Evolutionary conservation across 1,140 invertebrate species (phyloP).

Genomic region (Reticulitermes speratus): DNA sequence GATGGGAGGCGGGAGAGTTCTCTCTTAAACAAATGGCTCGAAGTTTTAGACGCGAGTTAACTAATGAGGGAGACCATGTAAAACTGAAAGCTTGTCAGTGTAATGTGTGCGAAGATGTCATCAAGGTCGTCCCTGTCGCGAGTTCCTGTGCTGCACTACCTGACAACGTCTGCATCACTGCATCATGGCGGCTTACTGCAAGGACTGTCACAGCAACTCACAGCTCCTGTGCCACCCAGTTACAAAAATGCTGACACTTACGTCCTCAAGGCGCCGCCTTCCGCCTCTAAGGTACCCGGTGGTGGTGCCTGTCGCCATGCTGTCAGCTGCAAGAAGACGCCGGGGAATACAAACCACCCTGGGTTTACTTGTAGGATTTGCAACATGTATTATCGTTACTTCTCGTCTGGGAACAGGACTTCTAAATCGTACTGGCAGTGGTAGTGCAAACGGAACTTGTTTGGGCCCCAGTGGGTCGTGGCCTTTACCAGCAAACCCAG

Average conservation of each 20-base stretch:
- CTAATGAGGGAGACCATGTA: neutral
- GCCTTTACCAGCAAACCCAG: neutral
- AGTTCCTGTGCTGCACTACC: neutral
- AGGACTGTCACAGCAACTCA: neutral
- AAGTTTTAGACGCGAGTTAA: neutral
- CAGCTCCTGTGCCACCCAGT: slow-evolving; percentile 23
- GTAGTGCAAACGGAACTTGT: neutral
- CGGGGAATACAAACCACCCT: slow-evolving; percentile 20
- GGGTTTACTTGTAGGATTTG: slow-evolving; percentile 27
- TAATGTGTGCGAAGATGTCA: slow-evolving; percentile 9
- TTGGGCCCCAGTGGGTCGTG: neutral
- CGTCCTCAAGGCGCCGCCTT: slow-evolving; percentile 6
- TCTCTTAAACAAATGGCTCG: neutral
- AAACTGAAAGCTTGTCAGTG: neutral
- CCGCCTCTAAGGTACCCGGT: neutral
- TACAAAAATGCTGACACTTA: slow-evolving; percentile 28
- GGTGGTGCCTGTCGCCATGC: neutral
- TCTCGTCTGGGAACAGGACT: slow-evolving; percentile 13
- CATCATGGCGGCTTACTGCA: neutral
- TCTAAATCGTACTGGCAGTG: neutral
- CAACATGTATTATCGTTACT: slow-evolving; percentile 19
- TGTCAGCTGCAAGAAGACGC: neutral
- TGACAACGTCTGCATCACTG: neutral
- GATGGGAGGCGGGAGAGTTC: neutral
- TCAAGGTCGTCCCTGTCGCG: neutral